Evolutionary conservation across 2,797 vertebrate genomes (phyloP).

Genomic region (Columba guinea): DNA sequence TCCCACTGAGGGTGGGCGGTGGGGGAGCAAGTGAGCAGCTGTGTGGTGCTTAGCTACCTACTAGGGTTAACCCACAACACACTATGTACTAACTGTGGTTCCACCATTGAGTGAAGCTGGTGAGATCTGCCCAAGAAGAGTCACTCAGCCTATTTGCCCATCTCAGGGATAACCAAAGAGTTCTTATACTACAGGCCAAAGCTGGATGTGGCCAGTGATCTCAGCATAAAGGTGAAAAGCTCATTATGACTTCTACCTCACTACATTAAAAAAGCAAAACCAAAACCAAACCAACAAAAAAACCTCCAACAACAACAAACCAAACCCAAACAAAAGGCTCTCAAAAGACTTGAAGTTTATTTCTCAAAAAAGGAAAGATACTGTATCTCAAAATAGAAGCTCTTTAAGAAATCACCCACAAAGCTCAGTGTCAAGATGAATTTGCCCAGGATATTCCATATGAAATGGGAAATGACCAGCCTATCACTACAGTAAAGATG

Average conservation of each 20-base stretch:
- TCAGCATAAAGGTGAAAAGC: background rate
- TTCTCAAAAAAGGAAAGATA: background rate
- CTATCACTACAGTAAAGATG: background rate
- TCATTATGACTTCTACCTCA: background rate
- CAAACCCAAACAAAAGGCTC: no score
- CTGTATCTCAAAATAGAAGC: background rate
- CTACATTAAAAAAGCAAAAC: background rate
- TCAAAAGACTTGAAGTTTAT: background rate
- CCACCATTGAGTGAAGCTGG: accelerated
- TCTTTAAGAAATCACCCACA: background rate
- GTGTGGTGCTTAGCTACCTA: no score
- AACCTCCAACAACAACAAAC: no score
- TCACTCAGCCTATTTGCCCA: background rate
- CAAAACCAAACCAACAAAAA: background rate
- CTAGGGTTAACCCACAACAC: background rate
- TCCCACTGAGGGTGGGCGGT: no score
- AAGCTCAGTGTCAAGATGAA: background rate
- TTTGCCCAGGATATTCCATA: background rate
- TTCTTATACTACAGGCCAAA: background rate
- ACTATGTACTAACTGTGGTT: background rate
- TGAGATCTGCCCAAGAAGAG: background rate
- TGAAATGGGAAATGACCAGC: background rate
- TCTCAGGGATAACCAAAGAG: background rate
- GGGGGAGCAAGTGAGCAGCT: no score
- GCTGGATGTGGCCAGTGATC: background rate